These are phyloP conservation scores for Rhaphigaster nebulosa DNA, from an alignment of 2,888 invertebrate species.

Conservation along the genomic window DNA sequence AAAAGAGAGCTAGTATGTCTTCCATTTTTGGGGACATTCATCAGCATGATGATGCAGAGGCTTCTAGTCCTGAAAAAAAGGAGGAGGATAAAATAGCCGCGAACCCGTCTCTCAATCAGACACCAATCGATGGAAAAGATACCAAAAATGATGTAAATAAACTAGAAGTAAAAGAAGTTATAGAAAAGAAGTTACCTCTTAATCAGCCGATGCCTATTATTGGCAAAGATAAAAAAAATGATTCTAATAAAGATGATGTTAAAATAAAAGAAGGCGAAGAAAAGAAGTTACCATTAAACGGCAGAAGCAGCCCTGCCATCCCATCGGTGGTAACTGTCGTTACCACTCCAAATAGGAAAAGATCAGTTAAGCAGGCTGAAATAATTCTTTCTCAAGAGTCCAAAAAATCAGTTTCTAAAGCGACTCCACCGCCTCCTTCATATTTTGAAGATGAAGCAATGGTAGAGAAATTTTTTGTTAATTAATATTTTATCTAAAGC, in stretches of 20 bases:
- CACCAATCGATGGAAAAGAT: neutral
- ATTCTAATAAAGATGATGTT: neutral
- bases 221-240: neutral
- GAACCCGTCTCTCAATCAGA: neutral
- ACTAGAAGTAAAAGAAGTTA: neutral
- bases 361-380: slow-evolving; percentile 5
- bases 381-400: neutral
- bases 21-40: slow-evolving; percentile 46
- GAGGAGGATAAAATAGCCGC: neutral
- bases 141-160: neutral
- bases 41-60: neutral
- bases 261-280: slow-evolving; percentile 18
- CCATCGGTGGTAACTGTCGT: slow-evolving; percentile 19
- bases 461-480: neutral
- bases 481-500: neutral
- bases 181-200: neutral
- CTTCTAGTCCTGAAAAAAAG: neutral
- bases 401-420: neutral
- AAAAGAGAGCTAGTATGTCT: slow-evolving; percentile 29
- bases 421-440: slow-evolving; percentile 38
- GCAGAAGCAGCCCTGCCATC: slow-evolving; percentile 25
- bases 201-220: neutral
- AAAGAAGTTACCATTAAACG: slow-evolving; percentile 42
- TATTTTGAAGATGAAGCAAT: slow-evolving; percentile 56
- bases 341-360: slow-evolving; percentile 30